Percentiles rank a stretch among this genome's conserved stretches.
Evolutionary conservation across 2,113 vertebrate species (phyloP).

Genomic region (Lamprologus tigripictilis): DNA sequence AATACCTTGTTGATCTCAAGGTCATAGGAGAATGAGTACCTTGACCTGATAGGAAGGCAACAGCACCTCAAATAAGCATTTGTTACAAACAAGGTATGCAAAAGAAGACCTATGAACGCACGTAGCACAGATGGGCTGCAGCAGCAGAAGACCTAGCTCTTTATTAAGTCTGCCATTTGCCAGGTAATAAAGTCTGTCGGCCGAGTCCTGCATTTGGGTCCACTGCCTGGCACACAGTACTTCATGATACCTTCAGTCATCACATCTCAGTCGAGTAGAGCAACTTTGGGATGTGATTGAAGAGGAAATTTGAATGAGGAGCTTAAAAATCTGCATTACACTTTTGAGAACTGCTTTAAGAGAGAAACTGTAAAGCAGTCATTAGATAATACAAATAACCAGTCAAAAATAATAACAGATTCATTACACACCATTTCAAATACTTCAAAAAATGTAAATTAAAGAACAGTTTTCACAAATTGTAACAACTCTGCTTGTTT

Average conservation of each 20-base stretch:
- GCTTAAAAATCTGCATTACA: background rate
- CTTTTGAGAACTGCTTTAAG: background rate
- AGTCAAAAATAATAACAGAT: background rate
- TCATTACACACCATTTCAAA: background rate
- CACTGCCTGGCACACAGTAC: background rate
- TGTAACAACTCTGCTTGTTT: background rate
- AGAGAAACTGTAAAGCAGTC: background rate
- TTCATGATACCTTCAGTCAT: background rate
- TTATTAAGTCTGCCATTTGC: background rate
- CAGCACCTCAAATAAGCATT: background rate
- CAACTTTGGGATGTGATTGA: background rate
- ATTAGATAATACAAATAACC: background rate
- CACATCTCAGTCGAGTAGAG: background rate
- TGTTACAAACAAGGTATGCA: background rate
- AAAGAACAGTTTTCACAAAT: background rate
- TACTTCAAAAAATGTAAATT: background rate
- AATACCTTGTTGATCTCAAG: background rate
- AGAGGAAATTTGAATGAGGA: background rate
- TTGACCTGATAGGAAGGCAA: background rate
- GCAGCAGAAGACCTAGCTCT: background rate
- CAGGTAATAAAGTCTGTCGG: background rate
- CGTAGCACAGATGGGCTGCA: rapidly evolving
- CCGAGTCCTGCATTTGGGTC: background rate
- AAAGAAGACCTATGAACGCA: background rate
- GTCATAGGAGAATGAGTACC: background rate